Evolutionary conservation across 2,797 vertebrate species (phyloP), one percentile per base, ranked within the genome.

Genomic region (Tokudaia muenninki): DNA sequence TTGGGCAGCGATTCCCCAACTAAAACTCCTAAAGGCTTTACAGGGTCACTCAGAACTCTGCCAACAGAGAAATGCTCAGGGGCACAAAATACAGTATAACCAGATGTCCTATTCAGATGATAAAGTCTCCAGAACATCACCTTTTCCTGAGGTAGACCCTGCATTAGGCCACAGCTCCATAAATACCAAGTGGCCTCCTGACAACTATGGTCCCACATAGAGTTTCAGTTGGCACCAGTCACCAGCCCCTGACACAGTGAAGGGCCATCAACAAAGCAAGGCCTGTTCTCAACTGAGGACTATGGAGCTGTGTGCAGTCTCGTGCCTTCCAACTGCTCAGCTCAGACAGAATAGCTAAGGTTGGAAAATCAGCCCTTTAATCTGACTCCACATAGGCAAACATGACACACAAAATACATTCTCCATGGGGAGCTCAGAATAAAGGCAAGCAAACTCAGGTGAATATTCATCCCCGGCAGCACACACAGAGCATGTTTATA

Each of bases 371-470:
- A 78, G 89, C 75, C 75, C 75, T 97, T 96, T 74, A 78, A 84
- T 96, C 91, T 92, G 52, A 65, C 50, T 92, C 93, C 90, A 92
- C 91, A 81, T 44, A 96, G 67, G 72, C 93, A 97, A 97, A 97
- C 80, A 92, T 21, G 12, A 59, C 67, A 93, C 50, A 78, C 63
- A 92, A 96, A 92, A 90, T 67, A 77, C 8, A 90, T 44, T 90
- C 83, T 94, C 90, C 47, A 63, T 26, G 17, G 22, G 77, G 86
- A 94, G 86, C 75, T 79, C 77, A 96, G 37, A 80, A 52, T 74
- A 3, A 1, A 93, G 84, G 90, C 94, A 96, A 84, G 67, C 78
- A 87, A 94, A 90, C 83, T 86, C 82, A 9, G 26, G 59, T 91
- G 78, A 87, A 3, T 29, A 59, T 8, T 97, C 91, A 74, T 34